Evolutionary conservation across 2,797 vertebrate genomes (phyloP).

Genomic region (Ceryle rudis): DNA sequence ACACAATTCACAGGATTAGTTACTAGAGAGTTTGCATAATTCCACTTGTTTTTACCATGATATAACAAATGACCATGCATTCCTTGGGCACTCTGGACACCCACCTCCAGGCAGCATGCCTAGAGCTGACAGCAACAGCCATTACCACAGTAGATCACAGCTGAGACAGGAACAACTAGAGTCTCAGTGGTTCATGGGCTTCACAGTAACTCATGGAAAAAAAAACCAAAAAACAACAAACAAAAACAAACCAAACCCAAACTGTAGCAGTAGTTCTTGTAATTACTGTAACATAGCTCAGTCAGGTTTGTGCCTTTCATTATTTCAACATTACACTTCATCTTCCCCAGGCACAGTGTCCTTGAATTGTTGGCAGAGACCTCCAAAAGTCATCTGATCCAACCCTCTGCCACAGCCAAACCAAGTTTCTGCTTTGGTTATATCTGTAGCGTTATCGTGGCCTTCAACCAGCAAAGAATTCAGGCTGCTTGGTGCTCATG

Average conservation of each 20-base stretch:
- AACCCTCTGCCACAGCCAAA: not conserved
- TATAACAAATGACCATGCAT: not conserved
- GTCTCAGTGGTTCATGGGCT: not conserved
- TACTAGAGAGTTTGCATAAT: not conserved
- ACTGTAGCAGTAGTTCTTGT: not conserved
- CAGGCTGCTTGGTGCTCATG: not conserved
- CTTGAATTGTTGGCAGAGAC: not conserved
- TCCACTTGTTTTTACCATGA: conserved; percentile 9
- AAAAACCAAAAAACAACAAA: not conserved
- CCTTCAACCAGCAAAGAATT: not conserved
- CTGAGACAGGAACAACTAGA: not conserved
- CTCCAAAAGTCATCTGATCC: not conserved
- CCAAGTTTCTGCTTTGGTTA: not conserved
- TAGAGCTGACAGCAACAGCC: conserved; percentile 10
- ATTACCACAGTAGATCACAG: not conserved
- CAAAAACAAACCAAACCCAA: too few relatives aligned
- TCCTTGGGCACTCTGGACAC: not conserved
- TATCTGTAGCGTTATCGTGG: not conserved
- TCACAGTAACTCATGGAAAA: not conserved
- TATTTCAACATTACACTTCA: not conserved
- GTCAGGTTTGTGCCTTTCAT: not conserved
- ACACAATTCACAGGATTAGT: not conserved
- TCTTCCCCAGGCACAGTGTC: not conserved
- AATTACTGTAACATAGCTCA: not conserved
- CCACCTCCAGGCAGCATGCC: not conserved